These are phyloP conservation scores for Danio tinwini DNA, from an alignment of 2,797 vertebrate species.

Conservation along the genomic window DNA sequence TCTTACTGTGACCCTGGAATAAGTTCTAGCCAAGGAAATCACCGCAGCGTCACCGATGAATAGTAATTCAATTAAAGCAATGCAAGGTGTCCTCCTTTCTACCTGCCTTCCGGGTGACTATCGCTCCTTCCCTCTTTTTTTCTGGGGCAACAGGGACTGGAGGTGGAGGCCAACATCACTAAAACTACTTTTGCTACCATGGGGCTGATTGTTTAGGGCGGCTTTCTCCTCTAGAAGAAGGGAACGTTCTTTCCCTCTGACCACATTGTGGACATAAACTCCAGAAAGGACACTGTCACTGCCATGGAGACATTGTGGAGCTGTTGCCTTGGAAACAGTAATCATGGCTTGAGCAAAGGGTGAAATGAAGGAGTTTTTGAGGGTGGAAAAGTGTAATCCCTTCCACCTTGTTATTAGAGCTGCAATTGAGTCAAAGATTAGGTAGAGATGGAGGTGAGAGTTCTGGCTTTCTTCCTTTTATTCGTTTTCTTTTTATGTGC, in stretches of 20 bases:
- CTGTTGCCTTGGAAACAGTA: conserved; percentile 52
- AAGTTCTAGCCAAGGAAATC: conserved; percentile 36
- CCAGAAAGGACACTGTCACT: conserved; percentile 27
- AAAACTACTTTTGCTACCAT: conserved; percentile 19
- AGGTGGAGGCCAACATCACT: conserved; percentile 32
- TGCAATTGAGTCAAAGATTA: conserved; percentile 40
- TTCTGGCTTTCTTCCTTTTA: background rate
- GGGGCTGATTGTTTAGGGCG: conserved; percentile 17
- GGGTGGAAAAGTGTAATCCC: conserved; percentile 38
- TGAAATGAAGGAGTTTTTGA: conserved; percentile 46
- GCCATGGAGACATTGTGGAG: conserved; percentile 39
- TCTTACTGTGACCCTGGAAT: conserved; percentile 13
- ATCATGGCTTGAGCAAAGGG: conserved; percentile 36
- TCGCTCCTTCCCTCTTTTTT: background rate
- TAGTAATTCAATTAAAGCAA: conserved; percentile 48
- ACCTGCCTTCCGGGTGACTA: conserved; percentile 9
- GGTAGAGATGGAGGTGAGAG: conserved; percentile 1
- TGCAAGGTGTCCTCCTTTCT: conserved; percentile 48
- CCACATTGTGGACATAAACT: conserved; percentile 27
- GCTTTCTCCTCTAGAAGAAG: conserved; percentile 40
- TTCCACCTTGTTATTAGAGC: conserved; percentile 41
- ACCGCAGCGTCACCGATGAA: conserved; percentile 48
- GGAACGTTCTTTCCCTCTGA: conserved; percentile 36
- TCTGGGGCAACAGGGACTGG: conserved; percentile 18
- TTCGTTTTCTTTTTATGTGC: background rate